Evolutionary conservation across 2,888 invertebrate species (phyloP), one percentile per base, ranked within the genome.

Genomic region (Oligia strigilis): DNA sequence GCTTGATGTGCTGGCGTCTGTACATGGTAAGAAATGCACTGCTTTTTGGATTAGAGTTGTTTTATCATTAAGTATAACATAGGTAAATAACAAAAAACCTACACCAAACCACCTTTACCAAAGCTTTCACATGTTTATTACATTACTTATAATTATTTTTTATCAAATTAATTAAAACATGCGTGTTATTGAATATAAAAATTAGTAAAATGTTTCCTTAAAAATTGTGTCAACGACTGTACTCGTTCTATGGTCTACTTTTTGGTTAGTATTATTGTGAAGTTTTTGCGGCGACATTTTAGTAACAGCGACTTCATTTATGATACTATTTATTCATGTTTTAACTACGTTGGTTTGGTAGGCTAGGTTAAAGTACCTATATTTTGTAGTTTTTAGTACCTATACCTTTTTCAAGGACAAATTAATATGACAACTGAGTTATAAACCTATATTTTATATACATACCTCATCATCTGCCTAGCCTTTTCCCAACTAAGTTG

Each of bases 1-100:
- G 29, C 29, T 29, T 29, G 1, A 29, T 29, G 29, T 29, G 29
- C 29, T 29, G 29, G 29, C 29, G 29, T 29, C 29, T 29, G 29
- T 29, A 29, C 80, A 49, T 0, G 72, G 87, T 88, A 80, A 78
- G 75, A 73, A 85, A 76, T 79, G 80, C 85, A 86, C n/a, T 55
- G 40, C 67, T 75, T 70, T 70, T 43, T 66, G 77, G 4, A 36
- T 81, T 43, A 49, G 19, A 29, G 29, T 71, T n/a, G 64, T 72
- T 77, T 82, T 65, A 49, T 62, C 58, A 23, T 29, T 40, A 29
- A 29, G 14, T 62, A 4, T 23, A 17, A 4, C 4, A 3, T 17
- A 43, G 6, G 0, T 29, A 58, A 40, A 40, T 11, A 58, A 58
- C 23, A 9, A 17, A 58, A 36, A 36, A 36, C 29, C 29, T 29